These are phyloP conservation scores for Notechis scutatus DNA, from an alignment of 2,113 vertebrate species.

Conservation along the genomic window DNA sequence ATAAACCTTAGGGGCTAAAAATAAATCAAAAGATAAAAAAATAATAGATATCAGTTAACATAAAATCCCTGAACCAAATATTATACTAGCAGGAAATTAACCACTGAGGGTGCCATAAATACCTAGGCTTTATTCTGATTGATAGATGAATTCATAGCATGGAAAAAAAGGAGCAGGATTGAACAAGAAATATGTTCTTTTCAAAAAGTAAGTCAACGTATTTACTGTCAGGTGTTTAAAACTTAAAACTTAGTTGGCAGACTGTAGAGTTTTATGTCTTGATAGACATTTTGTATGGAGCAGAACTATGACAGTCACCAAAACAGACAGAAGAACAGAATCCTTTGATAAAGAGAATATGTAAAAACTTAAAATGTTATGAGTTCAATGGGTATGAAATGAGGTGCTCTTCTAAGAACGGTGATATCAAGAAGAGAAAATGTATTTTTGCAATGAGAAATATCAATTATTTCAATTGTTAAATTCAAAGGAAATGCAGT, in stretches of 20 bases:
- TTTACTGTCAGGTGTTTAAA: background rate
- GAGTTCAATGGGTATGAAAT: background rate
- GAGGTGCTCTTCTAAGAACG: background rate
- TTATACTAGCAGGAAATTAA: background rate
- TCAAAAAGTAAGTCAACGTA: background rate
- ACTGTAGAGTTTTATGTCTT: background rate
- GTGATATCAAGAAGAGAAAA: background rate
- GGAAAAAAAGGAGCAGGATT: background rate
- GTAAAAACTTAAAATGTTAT: background rate
- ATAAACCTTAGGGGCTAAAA: background rate
- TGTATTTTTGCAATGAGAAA: background rate
- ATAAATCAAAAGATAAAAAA: background rate
- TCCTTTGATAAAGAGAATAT: background rate
- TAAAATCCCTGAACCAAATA: background rate
- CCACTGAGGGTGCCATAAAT: background rate
- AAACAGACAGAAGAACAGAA: background rate
- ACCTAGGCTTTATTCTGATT: background rate
- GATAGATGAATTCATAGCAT: background rate
- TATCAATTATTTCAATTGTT: background rate
- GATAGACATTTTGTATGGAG: background rate
- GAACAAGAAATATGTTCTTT: background rate
- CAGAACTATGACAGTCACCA: background rate
- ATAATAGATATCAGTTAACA: background rate
- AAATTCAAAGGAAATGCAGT: background rate
- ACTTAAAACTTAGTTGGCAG: background rate